Evolutionary conservation across 2,113 vertebrate genomes (phyloP), one percentile per base, ranked within the genome.

Genomic region (Thamnaconus septentrionalis): DNA sequence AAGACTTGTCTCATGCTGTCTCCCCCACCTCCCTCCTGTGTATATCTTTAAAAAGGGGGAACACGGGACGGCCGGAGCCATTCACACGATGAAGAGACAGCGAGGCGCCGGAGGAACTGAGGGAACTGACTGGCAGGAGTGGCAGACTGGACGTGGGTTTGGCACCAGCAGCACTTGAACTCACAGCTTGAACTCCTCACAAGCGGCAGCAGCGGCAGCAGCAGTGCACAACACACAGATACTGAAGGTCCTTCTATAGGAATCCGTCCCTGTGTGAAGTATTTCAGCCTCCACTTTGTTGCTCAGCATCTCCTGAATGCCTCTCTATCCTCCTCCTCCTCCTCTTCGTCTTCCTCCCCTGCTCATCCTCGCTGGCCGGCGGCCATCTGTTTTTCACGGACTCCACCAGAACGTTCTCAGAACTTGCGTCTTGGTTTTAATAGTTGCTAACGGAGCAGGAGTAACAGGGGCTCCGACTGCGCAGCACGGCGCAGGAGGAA

Each of bases 91-190:
- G 82, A 31, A 31, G 18, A 81, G 81, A 85, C 88, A 83, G 61
- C 56, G 79, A 53, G 84, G 79, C 69, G 78, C 84, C 85, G 63
- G 50, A 58, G 75, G 71, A 65, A 78, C 71, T 6, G 47, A 57
- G 62, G 53, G 18, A 31, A 72, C 56, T n/a, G 39, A 78, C 71
- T 54, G 65, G 65, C 41, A 47, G 18, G 61, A 61, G 58, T 71
- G 59, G 69, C 51, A 10, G 62, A 66, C 70, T 5, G 50, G 68
- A 78, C 67, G 49, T 18, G 54, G 56, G 68, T 72, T 64, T 64
- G 79, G 76, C 80, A 59, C 41, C 12, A 31, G 59, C 41, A 64
- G 49, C 49, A 11, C 44, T 71, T 79, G 55, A 46, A 31, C 18
- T 31, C 59, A 69, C 66, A 53, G 59, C 53, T 42, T 72, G 60